These are phyloP conservation scores for Melopsittacus undulatus DNA, from an alignment of 2,797 vertebrate genomes.

Conservation along the genomic window DNA sequence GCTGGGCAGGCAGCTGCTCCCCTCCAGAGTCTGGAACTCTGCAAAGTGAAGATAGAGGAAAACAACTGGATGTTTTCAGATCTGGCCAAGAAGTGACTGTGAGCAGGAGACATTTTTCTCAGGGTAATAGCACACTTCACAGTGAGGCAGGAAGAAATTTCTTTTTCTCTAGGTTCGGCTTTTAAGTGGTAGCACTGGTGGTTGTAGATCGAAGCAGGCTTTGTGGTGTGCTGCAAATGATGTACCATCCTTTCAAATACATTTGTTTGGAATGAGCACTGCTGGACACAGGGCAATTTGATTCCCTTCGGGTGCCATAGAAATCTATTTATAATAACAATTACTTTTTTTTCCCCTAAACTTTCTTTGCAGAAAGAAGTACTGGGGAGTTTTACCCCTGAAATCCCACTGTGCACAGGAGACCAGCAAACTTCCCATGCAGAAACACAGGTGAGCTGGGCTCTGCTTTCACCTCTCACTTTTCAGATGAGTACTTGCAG, in stretches of 20 bases:
- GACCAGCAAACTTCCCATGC: neutral
- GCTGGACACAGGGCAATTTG: neutral
- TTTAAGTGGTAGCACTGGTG: neutral
- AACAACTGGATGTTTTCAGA: neutral
- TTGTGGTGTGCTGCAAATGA: neutral
- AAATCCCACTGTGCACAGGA: neutral
- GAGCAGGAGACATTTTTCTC: neutral
- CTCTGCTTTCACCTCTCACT: neutral
- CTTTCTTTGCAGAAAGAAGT: neutral
- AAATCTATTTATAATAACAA: neutral
- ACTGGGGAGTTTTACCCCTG: neutral
- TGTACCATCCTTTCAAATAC: neutral
- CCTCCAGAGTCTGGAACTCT: neutral
- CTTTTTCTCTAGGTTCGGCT: neutral
- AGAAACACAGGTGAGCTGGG: rapidly evolving
- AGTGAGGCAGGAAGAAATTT: neutral
- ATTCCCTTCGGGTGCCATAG: neutral
- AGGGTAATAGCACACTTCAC: neutral
- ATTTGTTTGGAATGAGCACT: rapidly evolving
- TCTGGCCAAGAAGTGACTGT: neutral
- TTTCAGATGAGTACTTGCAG: neutral
- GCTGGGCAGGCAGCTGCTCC: neutral
- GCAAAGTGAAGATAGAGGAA: neutral
- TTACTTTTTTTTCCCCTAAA: neutral
- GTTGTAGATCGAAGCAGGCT: neutral